Base-by-base conservation (phyloP, 2,888 invertebrate species). In the Amblyjoppa proteus region DNA sequence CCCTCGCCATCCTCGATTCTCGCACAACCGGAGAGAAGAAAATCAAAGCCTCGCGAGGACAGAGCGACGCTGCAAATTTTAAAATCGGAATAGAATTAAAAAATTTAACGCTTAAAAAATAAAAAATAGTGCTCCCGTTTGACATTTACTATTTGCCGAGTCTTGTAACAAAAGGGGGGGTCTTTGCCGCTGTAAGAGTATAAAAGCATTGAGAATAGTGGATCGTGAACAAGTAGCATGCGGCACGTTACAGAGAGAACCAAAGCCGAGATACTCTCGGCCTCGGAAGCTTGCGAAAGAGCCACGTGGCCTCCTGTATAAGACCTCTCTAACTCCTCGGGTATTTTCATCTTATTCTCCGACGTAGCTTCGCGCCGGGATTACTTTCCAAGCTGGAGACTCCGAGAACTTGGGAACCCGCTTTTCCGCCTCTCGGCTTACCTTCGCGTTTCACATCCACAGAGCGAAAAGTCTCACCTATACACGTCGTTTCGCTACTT, bases 301-400 rank as follows among this genome's bases (percentile, higher is more conserved):
- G 76, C 76, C 81, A 81, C 80, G 74, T 80, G 77, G 74, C 81
- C 61, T 49, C 69, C 83, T 70, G 69, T 74, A 88, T 91, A 93
- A 93, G 93, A 93, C 93, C 93, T 93, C 90, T 91, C 93, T 92
- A 93, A 93, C 93, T 93, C 93, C 89, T 79, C 91, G 93, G 93
- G 93, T 93, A 93, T 94, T 94, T 93, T 94, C 93, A 93, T 93
- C 93, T 93, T 93, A 93, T 93, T 93, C 91, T 88, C 89, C 89
- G 91, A 91, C 90, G 91, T 91, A 88, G 80, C 84, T 58, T 80
- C 87, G 89, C 89, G 86, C 91, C 90, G 91, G 93, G 93, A 93
- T 93, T 93, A 93, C 92, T 93, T 89, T 87, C 86, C 89, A 90
- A 91, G 91, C 92, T 85, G 76, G 82, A 85, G 83, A 83, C 91